Conservation (phyloP, 2,113 vertebrate genomes). For the Trematomus loennbergii region DNA sequence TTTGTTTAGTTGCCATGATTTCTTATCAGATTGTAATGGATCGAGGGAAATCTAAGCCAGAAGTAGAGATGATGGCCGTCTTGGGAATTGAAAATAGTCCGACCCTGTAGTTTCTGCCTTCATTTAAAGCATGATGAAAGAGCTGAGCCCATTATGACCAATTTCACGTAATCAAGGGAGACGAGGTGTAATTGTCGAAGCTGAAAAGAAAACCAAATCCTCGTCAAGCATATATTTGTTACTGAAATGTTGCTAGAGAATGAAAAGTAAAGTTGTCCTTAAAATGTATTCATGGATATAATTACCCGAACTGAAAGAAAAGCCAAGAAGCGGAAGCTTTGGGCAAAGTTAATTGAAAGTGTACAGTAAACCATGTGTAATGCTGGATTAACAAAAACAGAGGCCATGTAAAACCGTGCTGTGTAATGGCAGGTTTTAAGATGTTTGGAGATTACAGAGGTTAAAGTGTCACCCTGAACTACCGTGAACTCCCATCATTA, state of each 20-base stretch:
- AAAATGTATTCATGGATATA: constrained; percentile 29
- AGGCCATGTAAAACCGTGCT: constrained; percentile 15
- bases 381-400: constrained; percentile 33
- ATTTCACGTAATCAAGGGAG: constrained; percentile 53
- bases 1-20: constrained; percentile 49
- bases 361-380: constrained; percentile 21
- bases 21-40: constrained; percentile 64
- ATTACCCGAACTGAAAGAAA: constrained; percentile 35
- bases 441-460: constrained; percentile 30
- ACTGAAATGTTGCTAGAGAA: neutral
- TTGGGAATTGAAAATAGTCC: constrained; percentile 42
- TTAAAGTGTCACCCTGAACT: constrained; percentile 24
- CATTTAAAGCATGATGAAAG: constrained; percentile 55
- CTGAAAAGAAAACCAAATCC: constrained; percentile 13
- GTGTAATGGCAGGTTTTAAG: constrained; percentile 40
- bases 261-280: constrained; percentile 22
- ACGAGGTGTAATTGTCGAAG: constrained; percentile 34
- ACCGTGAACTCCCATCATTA: neutral
- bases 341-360: constrained; percentile 36
- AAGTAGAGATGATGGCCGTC: constrained; percentile 37
- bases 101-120: constrained; percentile 23
- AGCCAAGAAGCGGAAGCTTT: constrained; percentile 31
- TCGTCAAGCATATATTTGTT: neutral
- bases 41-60: constrained; percentile 59
- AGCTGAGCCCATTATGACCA: neutral